Base-by-base conservation (phyloP, 2,113 vertebrate genomes). In the Cyprinus carpio region DNA sequence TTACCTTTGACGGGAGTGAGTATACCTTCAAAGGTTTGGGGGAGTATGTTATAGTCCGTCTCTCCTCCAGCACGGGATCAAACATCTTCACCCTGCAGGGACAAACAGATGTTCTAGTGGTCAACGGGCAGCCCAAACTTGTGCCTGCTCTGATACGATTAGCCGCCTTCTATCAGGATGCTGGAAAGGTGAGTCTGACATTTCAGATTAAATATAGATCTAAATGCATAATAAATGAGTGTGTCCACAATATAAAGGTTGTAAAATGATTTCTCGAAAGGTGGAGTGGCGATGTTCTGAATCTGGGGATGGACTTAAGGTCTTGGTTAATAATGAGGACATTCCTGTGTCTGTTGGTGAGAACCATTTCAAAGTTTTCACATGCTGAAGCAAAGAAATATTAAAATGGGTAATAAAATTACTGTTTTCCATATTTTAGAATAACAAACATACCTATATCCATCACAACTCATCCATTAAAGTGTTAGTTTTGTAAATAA, bases 21-120 rank as follows among this genome's bases (percentile, higher is more conserved):
- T 96, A 94, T 90, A 91, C 92, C 54, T 96, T 96, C 87, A 95
- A 93, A 90, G 94, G 93, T n/a, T 88, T 95, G 37, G 95, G 95
- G 84, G 94, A 95, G 86, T 96, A 94, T 87, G 94, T 95, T 67
- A 90, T 96, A 12, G 67, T 94, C 86, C 93, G 95, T 31, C 94
- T 96, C 16, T 95, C 95, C 69, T 94, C 95, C n/a, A 58, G 20
- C 87, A 90, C 89, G 0, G 95, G 95, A 85, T 94, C 92, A 62
- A 96, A 96, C 87, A 91, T 95, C 87, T 96, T 96, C 92, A 96
- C 95, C 81, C 92, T 96, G 74, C 95, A 96, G 90, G 95, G 94
- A 58, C 93, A 94, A 89, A 94, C 91, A 9, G 90, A 87, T 54
- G 88, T 76, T 85, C 88, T 93, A 31, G 87, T 89, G 80, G 83